A percentile compares a stretch with the other conserved stretches of the same genome.
These are phyloP conservation scores for Anticlea derivata DNA, from an alignment of 2,888 invertebrate genomes.

Conservation along the genomic window DNA sequence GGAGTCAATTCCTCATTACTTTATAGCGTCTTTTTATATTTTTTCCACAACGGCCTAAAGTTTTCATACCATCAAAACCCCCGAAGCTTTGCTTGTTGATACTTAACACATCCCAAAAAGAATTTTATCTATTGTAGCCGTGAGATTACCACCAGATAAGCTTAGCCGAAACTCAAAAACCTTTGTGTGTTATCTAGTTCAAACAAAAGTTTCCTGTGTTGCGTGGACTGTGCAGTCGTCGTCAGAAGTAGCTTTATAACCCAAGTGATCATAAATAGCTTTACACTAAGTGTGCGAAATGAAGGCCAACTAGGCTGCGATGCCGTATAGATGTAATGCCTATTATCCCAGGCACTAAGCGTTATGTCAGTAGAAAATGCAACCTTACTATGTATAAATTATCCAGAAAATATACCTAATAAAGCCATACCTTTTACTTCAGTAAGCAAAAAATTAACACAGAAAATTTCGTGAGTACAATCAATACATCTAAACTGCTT, in stretches of 20 bases:
- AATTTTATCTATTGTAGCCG: constrained; percentile 72
- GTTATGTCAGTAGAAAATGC: too few relatives aligned
- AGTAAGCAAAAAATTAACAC: too few relatives aligned
- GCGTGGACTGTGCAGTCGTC: constrained; percentile 10
- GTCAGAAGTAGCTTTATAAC: constrained; percentile 3
- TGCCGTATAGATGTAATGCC: too few relatives aligned
- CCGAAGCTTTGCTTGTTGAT: constrained; percentile 62
- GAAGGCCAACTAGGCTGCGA: too few relatives aligned
- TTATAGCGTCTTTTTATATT: not conserved
- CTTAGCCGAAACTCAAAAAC: constrained; percentile 63
- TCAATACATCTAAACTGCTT: too few relatives aligned
- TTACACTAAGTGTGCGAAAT: not conserved
- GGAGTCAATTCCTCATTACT: too few relatives aligned
- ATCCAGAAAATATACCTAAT: too few relatives aligned
- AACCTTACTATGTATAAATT: too few relatives aligned
- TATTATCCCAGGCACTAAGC: too few relatives aligned
- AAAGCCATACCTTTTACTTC: too few relatives aligned
- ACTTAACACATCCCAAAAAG: constrained; percentile 74
- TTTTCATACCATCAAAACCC: constrained; percentile 9
- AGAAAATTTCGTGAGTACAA: too few relatives aligned
- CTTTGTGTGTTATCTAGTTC: constrained; percentile 77
- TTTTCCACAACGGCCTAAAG: not conserved
- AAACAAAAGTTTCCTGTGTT: constrained; percentile 79
- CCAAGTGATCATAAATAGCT: not conserved
- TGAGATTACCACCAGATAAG: constrained; percentile 70